These are phyloP conservation scores for Lithodes maja DNA, from an alignment of 2,888 invertebrate species.

Conservation along the genomic window DNA sequence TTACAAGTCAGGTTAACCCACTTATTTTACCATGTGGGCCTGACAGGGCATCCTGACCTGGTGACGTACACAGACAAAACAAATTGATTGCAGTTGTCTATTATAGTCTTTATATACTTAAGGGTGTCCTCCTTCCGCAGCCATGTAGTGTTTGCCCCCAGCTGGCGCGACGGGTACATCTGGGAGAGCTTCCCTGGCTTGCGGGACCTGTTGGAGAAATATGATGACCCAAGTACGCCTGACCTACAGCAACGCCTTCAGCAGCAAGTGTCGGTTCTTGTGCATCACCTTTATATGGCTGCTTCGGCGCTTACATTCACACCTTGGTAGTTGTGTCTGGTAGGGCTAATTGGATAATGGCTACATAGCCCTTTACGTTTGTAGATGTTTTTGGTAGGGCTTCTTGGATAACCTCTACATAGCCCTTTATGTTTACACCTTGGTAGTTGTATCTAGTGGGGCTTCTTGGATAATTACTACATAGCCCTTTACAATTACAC, in stretches of 20 bases:
- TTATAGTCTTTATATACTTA: background rate
- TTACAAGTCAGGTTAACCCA: too few relatives aligned
- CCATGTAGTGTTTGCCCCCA: slow-evolving; percentile 43
- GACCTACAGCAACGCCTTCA: background rate
- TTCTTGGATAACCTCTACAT: too few relatives aligned
- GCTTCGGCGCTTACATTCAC: slow-evolving; percentile 7
- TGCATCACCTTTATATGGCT: slow-evolving; percentile 30
- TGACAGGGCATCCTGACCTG: background rate
- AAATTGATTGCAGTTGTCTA: background rate
- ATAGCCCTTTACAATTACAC: too few relatives aligned
- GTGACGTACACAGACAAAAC: too few relatives aligned
- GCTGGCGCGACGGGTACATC: slow-evolving; percentile 19
- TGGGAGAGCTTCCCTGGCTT: slow-evolving; percentile 50
- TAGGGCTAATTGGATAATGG: too few relatives aligned
- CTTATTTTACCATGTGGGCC: too few relatives aligned
- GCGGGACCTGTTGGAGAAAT: slow-evolving; percentile 12
- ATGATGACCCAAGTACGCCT: too few relatives aligned
- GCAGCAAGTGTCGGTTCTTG: slow-evolving; percentile 23
- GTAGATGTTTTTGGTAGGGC: too few relatives aligned
- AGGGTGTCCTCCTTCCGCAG: background rate
- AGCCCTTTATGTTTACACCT: too few relatives aligned
- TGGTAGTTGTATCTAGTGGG: too few relatives aligned
- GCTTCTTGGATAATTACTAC: too few relatives aligned
- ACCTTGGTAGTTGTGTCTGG: slow-evolving; percentile 16
- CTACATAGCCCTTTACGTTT: too few relatives aligned